Evolutionary conservation across 2,797 vertebrate species (phyloP).

Genomic region (Urosaurus nigricauda): DNA sequence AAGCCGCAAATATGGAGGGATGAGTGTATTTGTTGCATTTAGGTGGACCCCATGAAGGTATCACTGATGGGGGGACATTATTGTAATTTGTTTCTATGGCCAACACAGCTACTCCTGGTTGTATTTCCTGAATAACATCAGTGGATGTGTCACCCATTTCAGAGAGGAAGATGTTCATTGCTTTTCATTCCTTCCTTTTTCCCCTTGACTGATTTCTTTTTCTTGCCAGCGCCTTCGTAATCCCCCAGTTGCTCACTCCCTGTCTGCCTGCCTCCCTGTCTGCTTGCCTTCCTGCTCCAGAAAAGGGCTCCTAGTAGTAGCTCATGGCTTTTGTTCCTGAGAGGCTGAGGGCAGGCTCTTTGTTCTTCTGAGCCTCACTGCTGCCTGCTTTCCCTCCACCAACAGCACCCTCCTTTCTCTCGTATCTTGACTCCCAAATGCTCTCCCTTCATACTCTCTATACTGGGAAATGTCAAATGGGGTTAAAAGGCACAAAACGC

Average conservation of each 20-base stretch:
- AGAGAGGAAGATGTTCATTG: neutral
- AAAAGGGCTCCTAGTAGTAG: neutral
- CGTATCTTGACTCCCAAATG: neutral
- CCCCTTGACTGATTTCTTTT: neutral
- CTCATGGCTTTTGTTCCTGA: conserved; percentile 30
- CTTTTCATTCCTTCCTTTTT: neutral
- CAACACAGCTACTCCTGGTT: too few species aligned
- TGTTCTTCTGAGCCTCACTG: conserved; percentile 30
- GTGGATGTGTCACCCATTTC: neutral
- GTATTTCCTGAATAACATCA: too few species aligned
- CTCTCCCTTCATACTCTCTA: neutral
- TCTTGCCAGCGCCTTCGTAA: conserved; percentile 5
- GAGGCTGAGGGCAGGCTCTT: conserved; percentile 24
- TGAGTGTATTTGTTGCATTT: too few species aligned
- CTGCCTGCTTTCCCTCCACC: neutral
- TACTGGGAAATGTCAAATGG: conserved; percentile 1
- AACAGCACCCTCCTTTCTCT: fast-evolving
- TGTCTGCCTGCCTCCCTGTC: neutral
- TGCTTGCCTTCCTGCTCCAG: conserved; percentile 31
- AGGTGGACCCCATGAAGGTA: too few species aligned
- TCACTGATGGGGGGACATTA: too few species aligned
- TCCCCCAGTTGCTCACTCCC: neutral
- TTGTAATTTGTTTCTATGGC: too few species aligned
- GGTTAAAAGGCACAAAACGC: neutral
- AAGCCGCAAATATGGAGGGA: too few species aligned